Base-by-base conservation (phyloP, 2,113 vertebrate genomes). In the Istiophorus platypterus region DNA sequence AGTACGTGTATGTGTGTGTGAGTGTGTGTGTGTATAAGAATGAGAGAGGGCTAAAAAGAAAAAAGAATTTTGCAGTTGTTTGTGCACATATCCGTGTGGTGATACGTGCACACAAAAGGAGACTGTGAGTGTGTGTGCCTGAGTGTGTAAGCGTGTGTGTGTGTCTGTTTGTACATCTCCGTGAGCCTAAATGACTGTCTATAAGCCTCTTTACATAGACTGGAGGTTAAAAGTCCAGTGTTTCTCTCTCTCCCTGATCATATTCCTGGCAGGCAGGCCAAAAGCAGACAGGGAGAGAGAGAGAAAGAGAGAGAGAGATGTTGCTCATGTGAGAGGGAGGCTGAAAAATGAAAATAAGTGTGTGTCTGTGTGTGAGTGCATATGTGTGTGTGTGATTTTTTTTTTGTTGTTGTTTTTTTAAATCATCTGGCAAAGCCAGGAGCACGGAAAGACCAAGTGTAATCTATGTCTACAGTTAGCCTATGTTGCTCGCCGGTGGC, bases 221-320 rank as follows among this genome's bases (percentile, higher is more conserved):
- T 65, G 56, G 39, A 71, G 54, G 78, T 67, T 78, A 78, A 82
- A 83, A 66, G 78, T 81, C 69, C 56, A 68, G 68, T 64, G 69
- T 87, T 85, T 78, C 66, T 70, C 57, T 82, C 85, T 78, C 66
- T 70, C 57, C 81, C 45, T 85, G 68, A 86, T 85, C 54, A 81
- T 74, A 20, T 71, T 79, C 51, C 76, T 76, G 84, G 39, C 59
- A 74, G 63, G 45, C 22, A 65, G 72, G 62, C 73, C 61, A 61
- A 78, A 70, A 67, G 41, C 24, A 27, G 22, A 69, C 15, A 81
- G 3, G 58, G 24, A 26, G 49, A 11, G 13, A 52, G 41, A 76
- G 29, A 26, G 20, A 80, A n/a, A 67, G n/a, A 58, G 41, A 76
- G 29, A 26, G 20, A 80, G 27, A 67, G n/a, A 58, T 67, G 69